These are phyloP conservation scores for Philopedon plagiatum DNA, from an alignment of 2,888 invertebrate genomes.

Conservation along the genomic window DNA sequence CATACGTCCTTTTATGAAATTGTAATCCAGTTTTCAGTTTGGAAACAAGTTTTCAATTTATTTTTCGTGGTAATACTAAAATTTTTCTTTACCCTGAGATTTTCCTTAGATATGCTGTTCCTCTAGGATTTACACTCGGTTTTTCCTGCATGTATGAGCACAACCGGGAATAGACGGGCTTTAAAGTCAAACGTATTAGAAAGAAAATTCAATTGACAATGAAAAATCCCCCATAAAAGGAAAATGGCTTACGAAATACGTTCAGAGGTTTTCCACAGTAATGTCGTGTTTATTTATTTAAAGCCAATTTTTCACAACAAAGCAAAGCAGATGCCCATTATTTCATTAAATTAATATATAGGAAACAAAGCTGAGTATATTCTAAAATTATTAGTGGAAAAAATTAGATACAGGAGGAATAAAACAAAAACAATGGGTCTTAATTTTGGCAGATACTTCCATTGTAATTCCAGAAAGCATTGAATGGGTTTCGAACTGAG, in stretches of 20 bases:
- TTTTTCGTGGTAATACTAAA: conserved; percentile 40
- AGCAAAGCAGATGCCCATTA: neutral
- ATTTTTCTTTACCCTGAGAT: conserved; percentile 35
- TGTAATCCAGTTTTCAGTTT: conserved; percentile 37
- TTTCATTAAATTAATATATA: neutral
- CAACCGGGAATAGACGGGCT: conserved; percentile 45
- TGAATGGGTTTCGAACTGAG: too few relatives aligned
- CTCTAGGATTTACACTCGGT: conserved; percentile 47
- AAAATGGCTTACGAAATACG: conserved; percentile 44
- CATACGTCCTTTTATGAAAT: conserved; percentile 29
- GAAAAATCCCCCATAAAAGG: conserved; percentile 53
- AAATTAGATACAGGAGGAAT: too few relatives aligned
- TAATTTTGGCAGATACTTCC: too few relatives aligned
- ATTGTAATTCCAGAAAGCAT: too few relatives aligned
- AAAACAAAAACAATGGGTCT: too few relatives aligned
- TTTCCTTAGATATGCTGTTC: conserved; percentile 45
- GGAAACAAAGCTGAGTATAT: too few relatives aligned
- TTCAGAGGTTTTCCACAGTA: neutral
- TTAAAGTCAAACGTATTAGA: conserved; percentile 59
- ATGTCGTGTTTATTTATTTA: conserved; percentile 2
- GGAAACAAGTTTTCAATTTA: conserved; percentile 46
- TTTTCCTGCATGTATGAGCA: conserved; percentile 34
- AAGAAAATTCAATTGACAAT: conserved; percentile 60
- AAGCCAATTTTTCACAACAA: neutral
- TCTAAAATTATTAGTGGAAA: too few relatives aligned